These are phyloP conservation scores for Chromis chromis DNA, from an alignment of 2,797 vertebrate genomes.

Conservation along the genomic window DNA sequence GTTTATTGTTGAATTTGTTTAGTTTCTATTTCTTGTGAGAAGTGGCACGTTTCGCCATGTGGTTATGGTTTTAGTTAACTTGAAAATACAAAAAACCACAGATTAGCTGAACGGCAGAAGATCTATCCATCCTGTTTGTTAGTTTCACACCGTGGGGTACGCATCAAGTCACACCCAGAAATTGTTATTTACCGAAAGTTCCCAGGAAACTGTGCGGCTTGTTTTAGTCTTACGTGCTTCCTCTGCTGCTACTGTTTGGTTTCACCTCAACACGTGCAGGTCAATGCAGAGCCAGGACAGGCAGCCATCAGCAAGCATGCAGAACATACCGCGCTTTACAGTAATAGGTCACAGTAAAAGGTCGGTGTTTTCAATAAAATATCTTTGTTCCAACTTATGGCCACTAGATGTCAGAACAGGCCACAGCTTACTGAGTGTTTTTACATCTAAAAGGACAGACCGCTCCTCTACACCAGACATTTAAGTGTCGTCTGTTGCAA, in stretches of 20 bases:
- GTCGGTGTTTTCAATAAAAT: background rate
- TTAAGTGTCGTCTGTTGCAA: slow-evolving; percentile 14
- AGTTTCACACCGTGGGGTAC: background rate
- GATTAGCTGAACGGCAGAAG: no score
- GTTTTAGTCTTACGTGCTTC: background rate
- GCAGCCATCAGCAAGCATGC: background rate
- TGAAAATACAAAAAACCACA: background rate
- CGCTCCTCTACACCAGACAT: slow-evolving; percentile 21
- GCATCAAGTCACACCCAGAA: background rate
- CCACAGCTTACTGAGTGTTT: background rate
- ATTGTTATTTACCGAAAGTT: background rate
- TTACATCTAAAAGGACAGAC: background rate
- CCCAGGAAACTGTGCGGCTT: accelerated
- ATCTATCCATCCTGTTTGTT: background rate
- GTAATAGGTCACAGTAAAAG: background rate
- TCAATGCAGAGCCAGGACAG: background rate
- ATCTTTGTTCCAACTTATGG: background rate
- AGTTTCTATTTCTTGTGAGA: no score
- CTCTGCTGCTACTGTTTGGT: background rate
- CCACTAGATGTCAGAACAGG: slow-evolving; percentile 74
- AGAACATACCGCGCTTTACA: background rate
- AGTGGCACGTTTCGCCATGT: background rate
- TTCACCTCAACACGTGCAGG: background rate
- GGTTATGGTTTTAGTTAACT: background rate
- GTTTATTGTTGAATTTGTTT: no score